Evolutionary conservation across 2,113 vertebrate species (phyloP).

Genomic region (Cyrtonyx montezumae): DNA sequence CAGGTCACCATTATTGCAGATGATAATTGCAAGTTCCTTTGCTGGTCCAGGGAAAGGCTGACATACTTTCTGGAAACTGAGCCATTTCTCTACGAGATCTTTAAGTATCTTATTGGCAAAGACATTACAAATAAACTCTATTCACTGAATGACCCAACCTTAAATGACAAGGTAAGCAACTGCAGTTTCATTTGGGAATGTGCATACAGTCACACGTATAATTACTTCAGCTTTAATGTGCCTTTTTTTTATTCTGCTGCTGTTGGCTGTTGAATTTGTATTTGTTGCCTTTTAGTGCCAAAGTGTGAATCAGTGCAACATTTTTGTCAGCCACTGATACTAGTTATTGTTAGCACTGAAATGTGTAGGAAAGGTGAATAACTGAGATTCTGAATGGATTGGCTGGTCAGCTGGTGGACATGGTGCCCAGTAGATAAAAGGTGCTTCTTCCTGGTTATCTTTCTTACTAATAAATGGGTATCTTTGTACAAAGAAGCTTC

Average conservation of each 20-base stretch:
- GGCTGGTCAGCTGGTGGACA: not conserved
- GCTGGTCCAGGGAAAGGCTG: conserved; percentile 95
- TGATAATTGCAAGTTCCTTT: conserved; percentile 94
- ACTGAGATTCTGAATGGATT: not conserved
- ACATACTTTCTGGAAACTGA: conserved; percentile 96
- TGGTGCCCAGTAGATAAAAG: not conserved
- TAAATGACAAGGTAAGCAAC: conserved; percentile 92
- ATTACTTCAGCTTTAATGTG: not conserved
- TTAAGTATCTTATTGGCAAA: conserved; percentile 96
- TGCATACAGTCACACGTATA: not conserved
- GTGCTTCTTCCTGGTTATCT: not conserved
- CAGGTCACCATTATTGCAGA: conserved; percentile 95
- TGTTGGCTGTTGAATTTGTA: not conserved
- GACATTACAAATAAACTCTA: conserved; percentile 99
- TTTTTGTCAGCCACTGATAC: not conserved
- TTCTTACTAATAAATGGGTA: not conserved
- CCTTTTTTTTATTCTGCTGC: not conserved
- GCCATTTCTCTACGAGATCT: conserved; percentile 94
- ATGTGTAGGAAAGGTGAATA: not conserved
- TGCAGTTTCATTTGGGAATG: not conserved
- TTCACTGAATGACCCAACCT: conserved; percentile 94
- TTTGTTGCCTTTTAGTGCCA: not conserved
- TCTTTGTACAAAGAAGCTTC: not conserved
- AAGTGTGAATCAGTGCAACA: not conserved
- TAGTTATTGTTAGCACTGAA: not conserved